Percentiles rank a stretch among this genome's conserved stretches.
Conservation (phyloP, 1,140 invertebrate species). For the Bombus sibiricus region DNA sequence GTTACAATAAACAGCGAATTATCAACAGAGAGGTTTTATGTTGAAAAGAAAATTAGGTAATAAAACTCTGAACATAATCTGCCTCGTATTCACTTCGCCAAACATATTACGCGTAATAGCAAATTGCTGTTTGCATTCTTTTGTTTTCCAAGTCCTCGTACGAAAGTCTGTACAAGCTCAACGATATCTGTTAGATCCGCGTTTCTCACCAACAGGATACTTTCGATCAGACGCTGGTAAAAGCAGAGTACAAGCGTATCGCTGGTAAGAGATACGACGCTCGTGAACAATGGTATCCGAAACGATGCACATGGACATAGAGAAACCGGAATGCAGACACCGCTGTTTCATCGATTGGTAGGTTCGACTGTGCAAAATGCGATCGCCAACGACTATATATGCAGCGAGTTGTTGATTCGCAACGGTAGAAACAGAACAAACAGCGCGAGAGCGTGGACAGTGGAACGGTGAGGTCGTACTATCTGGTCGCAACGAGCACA, state of each 20-base stretch:
- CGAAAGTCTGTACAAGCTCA: too few species aligned
- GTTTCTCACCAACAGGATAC: not conserved
- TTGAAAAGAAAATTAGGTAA: too few species aligned
- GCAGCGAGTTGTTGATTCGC: conserved; percentile 25
- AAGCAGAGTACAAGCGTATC: not conserved
- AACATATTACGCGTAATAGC: too few species aligned
- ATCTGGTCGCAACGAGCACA: conserved; percentile 16
- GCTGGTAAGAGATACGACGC: not conserved
- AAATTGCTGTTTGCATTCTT: too few species aligned
- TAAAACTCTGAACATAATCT: too few species aligned
- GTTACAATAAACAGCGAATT: too few species aligned
- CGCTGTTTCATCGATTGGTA: not conserved
- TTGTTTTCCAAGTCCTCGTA: too few species aligned
- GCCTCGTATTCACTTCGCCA: too few species aligned
- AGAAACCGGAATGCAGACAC: not conserved
- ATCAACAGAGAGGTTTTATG: too few species aligned
- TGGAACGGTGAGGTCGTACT: not conserved
- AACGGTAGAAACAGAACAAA: not conserved
- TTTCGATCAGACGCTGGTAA: not conserved
- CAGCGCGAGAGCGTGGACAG: not conserved
- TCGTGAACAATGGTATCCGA: conserved; percentile 8
- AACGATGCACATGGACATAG: not conserved
- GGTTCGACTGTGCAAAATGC: not conserved
- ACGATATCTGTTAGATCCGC: too few species aligned
- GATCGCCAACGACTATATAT: not conserved